A percentile compares a stretch with the other conserved stretches of the same genome.
Evolutionary conservation across 2,113 vertebrate genomes (phyloP).

Genomic region (Pomatostomus ruficeps): DNA sequence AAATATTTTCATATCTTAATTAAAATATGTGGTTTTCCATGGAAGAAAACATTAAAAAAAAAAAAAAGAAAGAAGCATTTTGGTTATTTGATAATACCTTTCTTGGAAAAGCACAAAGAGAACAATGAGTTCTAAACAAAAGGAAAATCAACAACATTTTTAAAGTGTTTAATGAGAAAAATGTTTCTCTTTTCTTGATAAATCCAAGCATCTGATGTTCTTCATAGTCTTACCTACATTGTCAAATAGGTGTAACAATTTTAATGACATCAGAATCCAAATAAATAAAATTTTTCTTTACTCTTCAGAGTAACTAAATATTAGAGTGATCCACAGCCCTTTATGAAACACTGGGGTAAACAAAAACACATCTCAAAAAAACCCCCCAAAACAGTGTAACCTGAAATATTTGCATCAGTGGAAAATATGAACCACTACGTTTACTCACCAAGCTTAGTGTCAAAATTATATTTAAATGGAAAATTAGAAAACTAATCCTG

Average conservation of each 20-base stretch:
- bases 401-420: not conserved
- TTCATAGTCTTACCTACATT: not conserved
- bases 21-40: not conserved
- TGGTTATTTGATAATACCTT: not conserved
- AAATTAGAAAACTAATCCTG: not conserved
- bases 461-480: not conserved
- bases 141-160: not conserved
- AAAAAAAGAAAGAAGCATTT: not conserved
- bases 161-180: not conserved
- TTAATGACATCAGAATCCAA: not conserved
- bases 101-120: not conserved
- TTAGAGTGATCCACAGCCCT: not conserved
- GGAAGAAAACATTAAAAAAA: not conserved
- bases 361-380: not conserved
- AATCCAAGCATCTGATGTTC: not conserved
- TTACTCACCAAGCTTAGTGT: not conserved
- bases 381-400: accelerated
- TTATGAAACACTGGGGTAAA: not conserved
- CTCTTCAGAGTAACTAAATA: not conserved
- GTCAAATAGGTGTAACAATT: not conserved
- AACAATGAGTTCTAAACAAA: not conserved
- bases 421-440: not conserved
- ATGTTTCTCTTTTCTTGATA: not conserved
- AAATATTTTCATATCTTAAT: not conserved
- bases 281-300: not conserved